These are phyloP conservation scores for Burhinus bistriatus DNA, from an alignment of 2,113 vertebrate species.

Conservation along the genomic window DNA sequence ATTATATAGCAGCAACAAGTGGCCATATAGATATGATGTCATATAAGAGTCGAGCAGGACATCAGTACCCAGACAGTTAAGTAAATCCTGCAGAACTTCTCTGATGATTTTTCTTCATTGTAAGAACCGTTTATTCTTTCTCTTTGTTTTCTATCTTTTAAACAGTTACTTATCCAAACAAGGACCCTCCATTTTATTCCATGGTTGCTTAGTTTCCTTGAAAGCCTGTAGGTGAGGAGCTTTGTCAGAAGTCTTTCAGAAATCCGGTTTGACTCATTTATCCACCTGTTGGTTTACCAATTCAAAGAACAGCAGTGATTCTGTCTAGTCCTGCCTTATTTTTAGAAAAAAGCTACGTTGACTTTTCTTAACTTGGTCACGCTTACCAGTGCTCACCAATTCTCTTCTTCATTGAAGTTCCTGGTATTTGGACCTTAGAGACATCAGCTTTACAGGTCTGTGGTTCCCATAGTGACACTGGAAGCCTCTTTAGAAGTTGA, in stretches of 20 bases:
- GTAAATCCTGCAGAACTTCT: neutral
- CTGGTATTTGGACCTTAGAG: neutral
- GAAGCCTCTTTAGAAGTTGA: neutral
- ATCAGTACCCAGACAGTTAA: neutral
- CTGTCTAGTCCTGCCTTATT: neutral
- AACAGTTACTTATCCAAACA: neutral
- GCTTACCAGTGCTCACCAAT: neutral
- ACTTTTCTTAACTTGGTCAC: neutral
- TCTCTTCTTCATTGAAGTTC: neutral
- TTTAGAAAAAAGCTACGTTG: neutral
- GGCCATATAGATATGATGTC: neutral
- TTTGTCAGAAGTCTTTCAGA: neutral
- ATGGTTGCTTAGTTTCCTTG: neutral
- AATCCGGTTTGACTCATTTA: neutral
- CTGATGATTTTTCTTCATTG: neutral
- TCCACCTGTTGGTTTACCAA: rapidly evolving
- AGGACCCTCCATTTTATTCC: neutral
- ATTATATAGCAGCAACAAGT: neutral
- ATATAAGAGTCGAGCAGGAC: neutral
- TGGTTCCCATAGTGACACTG: neutral
- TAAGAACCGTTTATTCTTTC: neutral
- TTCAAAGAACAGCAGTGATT: neutral
- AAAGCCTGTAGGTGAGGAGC: neutral
- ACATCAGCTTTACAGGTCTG: neutral
- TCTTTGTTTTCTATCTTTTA: neutral